phyloP scores from a whole-genome alignment of 2,113 vertebrate genomes.

The Periophthalmodon schlosseri region DNA sequence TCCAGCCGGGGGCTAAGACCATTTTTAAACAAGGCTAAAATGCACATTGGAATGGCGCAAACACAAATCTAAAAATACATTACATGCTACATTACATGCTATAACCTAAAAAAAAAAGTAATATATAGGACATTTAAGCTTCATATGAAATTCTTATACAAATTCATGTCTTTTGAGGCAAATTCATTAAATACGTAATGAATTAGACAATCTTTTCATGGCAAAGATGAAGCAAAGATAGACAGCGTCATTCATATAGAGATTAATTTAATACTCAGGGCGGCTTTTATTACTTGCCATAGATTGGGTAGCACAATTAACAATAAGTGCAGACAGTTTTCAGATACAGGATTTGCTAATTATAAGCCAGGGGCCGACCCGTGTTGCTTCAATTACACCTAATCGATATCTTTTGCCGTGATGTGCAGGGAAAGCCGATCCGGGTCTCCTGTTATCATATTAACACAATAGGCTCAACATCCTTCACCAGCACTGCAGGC shows the following conservation, averaged over 20 bases:
- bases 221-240: not conserved
- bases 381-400: constrained; percentile 60
- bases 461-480: constrained; percentile 63
- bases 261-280: constrained; percentile 40
- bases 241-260: not conserved
- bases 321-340: constrained; percentile 55
- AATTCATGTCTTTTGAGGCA: constrained; percentile 1
- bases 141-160: not conserved
- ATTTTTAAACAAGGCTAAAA: no score
- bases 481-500: constrained; percentile 43
- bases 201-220: constrained; percentile 4
- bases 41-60: no score
- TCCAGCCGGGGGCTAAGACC: no score
- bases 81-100: no score
- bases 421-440: constrained; percentile 67
- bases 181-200: not conserved
- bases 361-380: constrained; percentile 52
- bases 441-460: constrained; percentile 65
- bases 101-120: no score
- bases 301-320: constrained; percentile 41
- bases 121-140: not conserved
- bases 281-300: constrained; percentile 25
- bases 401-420: constrained; percentile 66
- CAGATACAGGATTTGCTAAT: constrained; percentile 70
- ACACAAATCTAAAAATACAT: no score